Evolutionary conservation across 2,113 vertebrate species (phyloP), one percentile per base, ranked within the genome.

Genomic region (Sander lucioperca): DNA sequence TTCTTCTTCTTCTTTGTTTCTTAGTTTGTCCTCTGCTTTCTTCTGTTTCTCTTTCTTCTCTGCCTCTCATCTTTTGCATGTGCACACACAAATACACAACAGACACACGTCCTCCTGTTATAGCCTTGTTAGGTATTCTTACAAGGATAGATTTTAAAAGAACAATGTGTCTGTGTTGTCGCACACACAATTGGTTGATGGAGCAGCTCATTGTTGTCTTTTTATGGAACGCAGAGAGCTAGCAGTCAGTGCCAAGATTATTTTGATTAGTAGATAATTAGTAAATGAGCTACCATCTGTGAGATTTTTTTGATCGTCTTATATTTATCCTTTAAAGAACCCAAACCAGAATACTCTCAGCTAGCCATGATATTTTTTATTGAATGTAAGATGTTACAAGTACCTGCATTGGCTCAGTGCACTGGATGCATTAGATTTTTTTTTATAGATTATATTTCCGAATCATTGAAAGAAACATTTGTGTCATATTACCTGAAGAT

Each of bases 231-330:
- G 69, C 23, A 77, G 58, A 39, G 19, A 56, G 57, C 27, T 18
- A 50, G 75, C 63, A 39, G 54, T 66, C 50, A 19, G 9, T 14
- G 56, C 69, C 84, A 81, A 64, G 61, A 77, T 45, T 62, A 43
- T 81, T 65, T 80, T 70, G 76, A 73, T 86, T 69, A 77, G 65
- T 62, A 67, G 54, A 54, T 65, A 69, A 84, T 48, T 61, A 74
- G 67, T 65, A 43, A 71, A 78, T 77, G 59, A 86, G 67, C 68
- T 39, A 19, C 74, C 81, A 86, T 86, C 80, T 86, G 83, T 78
- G 69, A 64, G 43, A 54, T 59, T 56, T 59, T 61, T 68, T 36
- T 80, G 63, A 74, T 39, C n/a, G 53, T 36, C 39, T 53, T 61
- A 48, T 67, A 48, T 87, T 63, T 67, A 63, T 56, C 39, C 18